Conservation (phyloP, 2,797 vertebrate genomes). For the Channallabes apus region DNA sequence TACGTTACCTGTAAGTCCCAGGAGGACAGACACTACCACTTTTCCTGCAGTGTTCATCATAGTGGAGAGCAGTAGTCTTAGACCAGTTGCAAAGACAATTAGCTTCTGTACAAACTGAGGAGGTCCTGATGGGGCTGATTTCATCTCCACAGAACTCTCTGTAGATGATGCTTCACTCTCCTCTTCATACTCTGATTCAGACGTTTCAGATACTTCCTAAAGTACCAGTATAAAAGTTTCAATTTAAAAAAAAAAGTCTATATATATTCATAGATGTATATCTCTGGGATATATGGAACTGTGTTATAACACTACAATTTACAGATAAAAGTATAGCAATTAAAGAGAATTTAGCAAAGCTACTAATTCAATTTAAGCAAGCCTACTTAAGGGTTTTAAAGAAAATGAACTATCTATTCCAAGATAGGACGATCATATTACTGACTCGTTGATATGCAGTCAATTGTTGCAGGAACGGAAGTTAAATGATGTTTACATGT, state of each 20-base stretch:
- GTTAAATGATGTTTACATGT: too few relatives aligned
- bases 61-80: slow-evolving; percentile 71
- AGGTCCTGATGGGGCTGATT: slow-evolving; percentile 48
- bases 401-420: background rate
- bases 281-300: background rate
- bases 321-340: background rate
- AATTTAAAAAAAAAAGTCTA: background rate
- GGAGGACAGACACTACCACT: slow-evolving; percentile 75
- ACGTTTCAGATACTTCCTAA: slow-evolving; percentile 57
- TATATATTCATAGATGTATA: background rate
- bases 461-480: too few relatives aligned
- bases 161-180: slow-evolving; percentile 68
- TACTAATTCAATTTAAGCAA: background rate
- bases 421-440: background rate
- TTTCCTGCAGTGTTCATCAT: slow-evolving; percentile 75
- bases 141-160: slow-evolving; percentile 68
- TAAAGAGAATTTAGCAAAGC: background rate
- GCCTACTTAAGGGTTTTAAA: background rate
- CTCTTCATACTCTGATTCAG: slow-evolving; percentile 70
- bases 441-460: too few relatives aligned
- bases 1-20: slow-evolving; percentile 78
- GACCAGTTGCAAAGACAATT: slow-evolving; percentile 66
- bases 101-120: slow-evolving; percentile 75
- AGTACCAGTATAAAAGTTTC: background rate
- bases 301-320: background rate